phyloP scores from a whole-genome alignment of 2,888 invertebrate genomes.

The Zygogramma bicolorata region DNA sequence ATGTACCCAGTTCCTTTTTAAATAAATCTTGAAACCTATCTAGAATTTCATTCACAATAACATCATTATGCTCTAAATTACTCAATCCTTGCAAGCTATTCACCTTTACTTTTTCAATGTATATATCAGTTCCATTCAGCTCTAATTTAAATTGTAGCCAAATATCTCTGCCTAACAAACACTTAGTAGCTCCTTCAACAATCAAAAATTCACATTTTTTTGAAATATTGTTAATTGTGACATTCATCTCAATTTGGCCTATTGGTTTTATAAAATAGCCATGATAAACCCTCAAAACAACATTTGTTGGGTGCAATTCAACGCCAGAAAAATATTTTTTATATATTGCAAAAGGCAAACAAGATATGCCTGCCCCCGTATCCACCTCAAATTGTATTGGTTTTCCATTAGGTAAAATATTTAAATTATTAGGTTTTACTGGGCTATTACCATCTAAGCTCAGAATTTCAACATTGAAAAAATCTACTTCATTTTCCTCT shows the following conservation, averaged over 20 bases:
- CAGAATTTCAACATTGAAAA: no score
- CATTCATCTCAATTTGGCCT: constrained; percentile 24
- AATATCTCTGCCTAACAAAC: constrained; percentile 21
- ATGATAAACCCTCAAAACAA: constrained; percentile 19
- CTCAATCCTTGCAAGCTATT: neutral
- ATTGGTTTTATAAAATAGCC: constrained; percentile 15
- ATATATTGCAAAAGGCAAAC: no score
- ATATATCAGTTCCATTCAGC: neutral
- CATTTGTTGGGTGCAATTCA: neutral
- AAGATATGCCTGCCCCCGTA: no score
- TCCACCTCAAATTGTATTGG: neutral
- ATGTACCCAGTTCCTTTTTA: no score
- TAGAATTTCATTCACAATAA: neutral
- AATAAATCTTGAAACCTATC: no score
- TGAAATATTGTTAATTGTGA: neutral
- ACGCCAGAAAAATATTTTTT: constrained; percentile 14
- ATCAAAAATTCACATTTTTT: constrained; percentile 6
- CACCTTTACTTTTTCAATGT: neutral
- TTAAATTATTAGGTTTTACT: no score
- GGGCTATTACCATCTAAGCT: no score
- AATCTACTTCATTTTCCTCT: no score
- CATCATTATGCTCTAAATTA: neutral
- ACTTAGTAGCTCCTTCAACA: constrained; percentile 25
- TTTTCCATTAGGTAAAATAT: no score
- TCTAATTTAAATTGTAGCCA: no score